Base-by-base conservation (phyloP, 1,140 invertebrate species). In the Papilio polyxenes region DNA sequence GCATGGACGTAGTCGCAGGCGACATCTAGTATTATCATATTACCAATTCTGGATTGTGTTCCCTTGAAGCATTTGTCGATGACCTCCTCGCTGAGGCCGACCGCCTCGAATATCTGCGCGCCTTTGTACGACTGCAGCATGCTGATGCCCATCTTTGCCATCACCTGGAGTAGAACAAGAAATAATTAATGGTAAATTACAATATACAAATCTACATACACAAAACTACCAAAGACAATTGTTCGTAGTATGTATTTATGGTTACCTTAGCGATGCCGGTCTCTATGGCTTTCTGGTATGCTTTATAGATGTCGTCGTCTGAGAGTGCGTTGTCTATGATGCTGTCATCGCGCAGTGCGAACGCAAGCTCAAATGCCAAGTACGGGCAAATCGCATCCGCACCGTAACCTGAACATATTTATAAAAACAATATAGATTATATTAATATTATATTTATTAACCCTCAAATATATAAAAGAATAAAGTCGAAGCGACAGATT, bases 81-180 rank as follows among this genome's bases (percentile, higher is more conserved):
- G 0, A 99, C 97, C 92, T 99, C 98, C 83, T 97, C 96, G 62
- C 97, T 96, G 9, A 99, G 93, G 15, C 99, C 99, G 40, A 99
- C 98, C 37, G 99, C 99, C 95, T 99, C 99, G 92, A 99, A 99
- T 86, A 99, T 99, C 95, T 99, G 99, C 6, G 99, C 99, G 85
- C 98, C 98, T 95, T 99, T 99, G 94, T 99, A 99, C n/a, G 98
- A 99, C 91, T 99, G 99, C 20, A 99, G 94, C 0, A 99, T 99
- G 65, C 98, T 99, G 89, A 99, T 99, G 59, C 99, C 99, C 99
- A 99, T 99, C 95, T 99, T 99, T 1, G 99, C 99, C 99, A 99
- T 99, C 0, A 99, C 77, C 77, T 79, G 15, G 13, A 37, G n/a
- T 51, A 17, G 13, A 74, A 44, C 4, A 44, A 44, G 3, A 44